These are phyloP conservation scores for Vultur gryphus DNA, from an alignment of 2,797 vertebrate genomes.

Conservation along the genomic window DNA sequence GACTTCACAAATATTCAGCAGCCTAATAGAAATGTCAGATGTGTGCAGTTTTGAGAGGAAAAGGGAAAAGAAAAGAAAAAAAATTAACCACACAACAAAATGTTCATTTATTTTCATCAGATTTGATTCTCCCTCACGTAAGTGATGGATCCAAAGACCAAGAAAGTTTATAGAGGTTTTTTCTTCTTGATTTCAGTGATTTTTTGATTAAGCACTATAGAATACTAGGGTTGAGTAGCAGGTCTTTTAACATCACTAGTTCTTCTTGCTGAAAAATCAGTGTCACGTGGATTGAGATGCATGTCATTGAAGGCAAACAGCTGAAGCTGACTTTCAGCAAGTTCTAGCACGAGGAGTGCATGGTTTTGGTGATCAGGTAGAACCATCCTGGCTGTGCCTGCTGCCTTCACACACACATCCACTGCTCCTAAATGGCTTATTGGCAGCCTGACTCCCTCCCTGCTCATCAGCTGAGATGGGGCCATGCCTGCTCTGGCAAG, in stretches of 20 bases:
- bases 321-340: background rate
- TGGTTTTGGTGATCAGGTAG: background rate
- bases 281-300: background rate
- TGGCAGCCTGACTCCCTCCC: background rate
- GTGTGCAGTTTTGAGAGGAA: background rate
- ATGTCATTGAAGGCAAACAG: background rate
- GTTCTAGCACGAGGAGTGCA: accelerated
- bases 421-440: background rate
- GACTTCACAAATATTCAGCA: conserved; percentile 27
- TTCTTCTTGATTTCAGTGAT: background rate
- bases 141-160: background rate
- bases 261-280: background rate
- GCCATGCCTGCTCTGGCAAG: background rate
- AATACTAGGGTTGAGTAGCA: background rate
- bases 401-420: background rate
- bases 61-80: background rate
- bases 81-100: background rate
- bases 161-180: background rate
- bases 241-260: background rate
- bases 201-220: background rate
- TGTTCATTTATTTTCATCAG: conserved; percentile 27
- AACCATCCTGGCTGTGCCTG: background rate
- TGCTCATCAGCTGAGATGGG: background rate
- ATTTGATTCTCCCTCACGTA: background rate
- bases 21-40: conserved; percentile 45